Percentiles rank a stretch among this genome's conserved stretches.
Conservation (phyloP, 2,113 vertebrate species). For the Seriola rivoliana region DNA sequence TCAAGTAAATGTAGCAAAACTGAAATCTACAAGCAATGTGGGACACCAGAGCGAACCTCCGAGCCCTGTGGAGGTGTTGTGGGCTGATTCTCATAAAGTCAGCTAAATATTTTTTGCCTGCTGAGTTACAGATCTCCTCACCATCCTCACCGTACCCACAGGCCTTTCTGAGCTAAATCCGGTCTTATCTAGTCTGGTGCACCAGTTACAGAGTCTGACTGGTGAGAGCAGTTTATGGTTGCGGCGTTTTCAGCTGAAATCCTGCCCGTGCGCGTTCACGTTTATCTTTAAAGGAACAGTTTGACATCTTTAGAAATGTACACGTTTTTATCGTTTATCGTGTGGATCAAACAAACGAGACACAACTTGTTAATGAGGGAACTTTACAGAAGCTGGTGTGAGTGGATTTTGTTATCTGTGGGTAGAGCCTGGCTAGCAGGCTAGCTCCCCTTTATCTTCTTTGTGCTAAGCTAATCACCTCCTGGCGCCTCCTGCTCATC, state of each 20-base stretch:
- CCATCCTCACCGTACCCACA: not conserved
- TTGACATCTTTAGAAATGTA: too few relatives aligned
- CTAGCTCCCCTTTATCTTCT: not conserved
- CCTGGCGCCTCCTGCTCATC: too few relatives aligned
- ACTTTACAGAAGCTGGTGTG: too few relatives aligned
- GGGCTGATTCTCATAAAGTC: conserved; percentile 9
- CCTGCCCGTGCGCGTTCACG: not conserved
- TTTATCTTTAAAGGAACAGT: too few relatives aligned
- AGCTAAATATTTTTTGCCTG: conserved; percentile 17
- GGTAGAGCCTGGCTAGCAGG: too few relatives aligned
- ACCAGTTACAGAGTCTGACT: not conserved
- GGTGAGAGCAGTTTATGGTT: not conserved
- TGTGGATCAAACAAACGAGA: too few relatives aligned
- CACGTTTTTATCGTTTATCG: too few relatives aligned
- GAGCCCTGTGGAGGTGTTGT: conserved; percentile 13
- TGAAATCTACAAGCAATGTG: not conserved
- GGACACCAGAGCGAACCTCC: not conserved
- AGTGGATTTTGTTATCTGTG: too few relatives aligned
- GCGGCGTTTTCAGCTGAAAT: not conserved
- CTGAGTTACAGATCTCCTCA: conserved; percentile 29
- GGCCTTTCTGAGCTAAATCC: conserved; percentile 24
- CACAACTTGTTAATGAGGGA: too few relatives aligned
- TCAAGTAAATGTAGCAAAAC: not conserved
- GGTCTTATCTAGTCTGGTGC: conserved; percentile 18
- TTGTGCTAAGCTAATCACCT: not conserved